Percentiles rank a stretch among this genome's conserved stretches.
phyloP scores from a whole-genome alignment of 2,888 invertebrate genomes.

The Euclidia mi region DNA sequence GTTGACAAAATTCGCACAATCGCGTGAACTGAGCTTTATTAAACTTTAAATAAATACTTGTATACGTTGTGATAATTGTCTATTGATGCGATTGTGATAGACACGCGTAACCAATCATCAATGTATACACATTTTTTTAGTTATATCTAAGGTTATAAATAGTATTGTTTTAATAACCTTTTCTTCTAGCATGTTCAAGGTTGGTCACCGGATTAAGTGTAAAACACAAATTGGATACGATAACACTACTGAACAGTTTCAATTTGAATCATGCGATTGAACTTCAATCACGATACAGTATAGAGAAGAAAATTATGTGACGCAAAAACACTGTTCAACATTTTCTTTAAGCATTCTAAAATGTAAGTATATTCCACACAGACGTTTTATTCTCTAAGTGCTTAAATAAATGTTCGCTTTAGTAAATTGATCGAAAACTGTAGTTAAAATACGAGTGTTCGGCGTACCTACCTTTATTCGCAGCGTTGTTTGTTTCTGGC shows the following conservation, averaged over 20 bases:
- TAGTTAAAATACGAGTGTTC: constrained; percentile 10
- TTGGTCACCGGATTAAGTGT: too few relatives aligned
- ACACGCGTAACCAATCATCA: constrained; percentile 15
- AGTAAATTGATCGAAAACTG: constrained; percentile 9
- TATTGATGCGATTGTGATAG: constrained; percentile 10
- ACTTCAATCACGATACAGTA: not conserved
- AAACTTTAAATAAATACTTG: constrained; percentile 23
- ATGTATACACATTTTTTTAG: constrained; percentile 10
- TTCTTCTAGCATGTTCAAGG: too few relatives aligned
- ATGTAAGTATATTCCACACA: not conserved
- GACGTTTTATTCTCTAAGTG: not conserved
- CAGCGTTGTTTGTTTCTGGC: constrained; percentile 40
- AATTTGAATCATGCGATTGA: not conserved
- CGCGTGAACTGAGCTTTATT: constrained; percentile 42
- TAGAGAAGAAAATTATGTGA: not conserved
- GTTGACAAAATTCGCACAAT: constrained; percentile 68
- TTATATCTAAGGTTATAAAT: too few relatives aligned
- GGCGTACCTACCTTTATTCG: constrained; percentile 28
- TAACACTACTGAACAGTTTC: not conserved
- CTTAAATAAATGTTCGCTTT: not conserved
- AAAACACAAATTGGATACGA: not conserved
- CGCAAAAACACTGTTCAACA: not conserved
- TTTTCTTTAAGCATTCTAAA: not conserved
- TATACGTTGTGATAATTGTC: not conserved
- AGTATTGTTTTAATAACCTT: too few relatives aligned